Conservation (phyloP, 2,797 vertebrate genomes). For the Coregonus suidteri region DNA sequence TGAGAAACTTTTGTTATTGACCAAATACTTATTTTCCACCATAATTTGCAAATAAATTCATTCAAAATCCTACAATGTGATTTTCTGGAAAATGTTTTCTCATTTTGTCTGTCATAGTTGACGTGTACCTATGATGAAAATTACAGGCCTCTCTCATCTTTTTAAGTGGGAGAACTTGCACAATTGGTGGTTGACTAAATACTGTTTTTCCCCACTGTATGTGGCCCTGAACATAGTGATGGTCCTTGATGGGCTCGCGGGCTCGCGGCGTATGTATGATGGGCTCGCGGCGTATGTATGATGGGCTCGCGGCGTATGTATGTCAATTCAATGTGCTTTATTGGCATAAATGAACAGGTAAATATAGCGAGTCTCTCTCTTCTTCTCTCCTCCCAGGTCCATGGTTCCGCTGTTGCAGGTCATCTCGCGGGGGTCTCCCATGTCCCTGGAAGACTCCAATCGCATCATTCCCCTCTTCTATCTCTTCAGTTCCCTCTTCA, state of each 20-base stretch:
- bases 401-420: conserved; percentile 93
- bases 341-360: not conserved
- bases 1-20: too few species aligned
- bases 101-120: too few species aligned
- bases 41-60: too few species aligned
- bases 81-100: too few species aligned
- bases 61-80: too few species aligned
- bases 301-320: not conserved
- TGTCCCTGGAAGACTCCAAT: conserved; percentile 94
- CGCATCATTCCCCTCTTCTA: conserved; percentile 99
- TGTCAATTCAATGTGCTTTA: not conserved
- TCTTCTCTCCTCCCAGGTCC: conserved; percentile 76
- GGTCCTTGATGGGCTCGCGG: not conserved
- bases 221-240: not conserved
- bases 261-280: not conserved
- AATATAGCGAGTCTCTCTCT: too few species aligned
- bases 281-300: not conserved
- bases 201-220: too few species aligned
- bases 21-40: too few species aligned
- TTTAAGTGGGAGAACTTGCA: too few species aligned
- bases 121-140: too few species aligned
- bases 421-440: conserved; percentile 94
- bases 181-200: too few species aligned
- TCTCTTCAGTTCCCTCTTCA: conserved; percentile 98
- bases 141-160: too few species aligned